These are phyloP conservation scores for Plebejus melissa DNA, from an alignment of 2,888 invertebrate genomes.

Conservation along the genomic window DNA sequence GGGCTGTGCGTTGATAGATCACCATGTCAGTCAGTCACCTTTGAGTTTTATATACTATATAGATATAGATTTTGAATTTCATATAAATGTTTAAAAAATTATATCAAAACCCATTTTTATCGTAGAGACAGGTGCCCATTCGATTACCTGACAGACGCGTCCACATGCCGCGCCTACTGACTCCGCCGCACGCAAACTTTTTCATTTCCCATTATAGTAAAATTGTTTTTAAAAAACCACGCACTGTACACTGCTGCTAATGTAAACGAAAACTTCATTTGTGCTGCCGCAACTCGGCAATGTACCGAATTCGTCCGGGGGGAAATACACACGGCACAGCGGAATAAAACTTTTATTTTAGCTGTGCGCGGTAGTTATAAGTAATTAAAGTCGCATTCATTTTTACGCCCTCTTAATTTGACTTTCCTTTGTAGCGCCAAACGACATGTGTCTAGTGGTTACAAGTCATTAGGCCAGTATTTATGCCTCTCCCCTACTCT, in stretches of 20 bases:
- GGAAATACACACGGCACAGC: constrained; percentile 6
- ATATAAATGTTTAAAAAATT: constrained; percentile 3
- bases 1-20: too few species aligned
- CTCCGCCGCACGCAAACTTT: constrained; percentile 53
- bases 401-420: constrained; percentile 57
- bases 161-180: constrained; percentile 60
- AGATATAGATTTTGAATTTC: neutral
- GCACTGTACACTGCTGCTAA: constrained; percentile 13
- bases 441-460: constrained; percentile 58
- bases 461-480: constrained; percentile 31
- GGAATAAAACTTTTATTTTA: constrained; percentile 28
- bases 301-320: neutral
- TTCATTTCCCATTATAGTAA: neutral
- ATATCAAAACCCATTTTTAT: constrained; percentile 28
- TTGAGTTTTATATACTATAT: too few species aligned
- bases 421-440: constrained; percentile 45
- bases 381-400: constrained; percentile 60
- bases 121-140: constrained; percentile 60
- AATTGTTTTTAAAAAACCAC: neutral
- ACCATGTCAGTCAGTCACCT: too few species aligned
- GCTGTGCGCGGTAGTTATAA: constrained; percentile 44
- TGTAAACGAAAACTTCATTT: neutral
- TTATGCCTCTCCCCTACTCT: neutral
- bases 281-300: neutral
- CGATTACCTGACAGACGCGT: constrained; percentile 62